Conservation (phyloP, 2,888 invertebrate genomes). For the Uloborus plumipes region DNA sequence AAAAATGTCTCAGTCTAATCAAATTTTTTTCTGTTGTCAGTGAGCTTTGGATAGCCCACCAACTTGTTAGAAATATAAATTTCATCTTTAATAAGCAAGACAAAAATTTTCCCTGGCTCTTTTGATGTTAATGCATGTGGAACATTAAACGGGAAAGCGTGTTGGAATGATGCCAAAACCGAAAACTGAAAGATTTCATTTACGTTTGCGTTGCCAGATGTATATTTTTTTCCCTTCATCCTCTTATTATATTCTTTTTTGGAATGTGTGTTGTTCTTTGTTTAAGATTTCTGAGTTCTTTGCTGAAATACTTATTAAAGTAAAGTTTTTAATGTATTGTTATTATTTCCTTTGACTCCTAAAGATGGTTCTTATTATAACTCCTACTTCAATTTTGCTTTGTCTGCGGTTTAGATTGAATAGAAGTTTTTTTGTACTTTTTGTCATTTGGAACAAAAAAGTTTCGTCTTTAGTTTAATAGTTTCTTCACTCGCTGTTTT, state of each 20-base stretch:
- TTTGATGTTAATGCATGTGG: constrained; percentile 36
- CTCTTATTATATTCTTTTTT: constrained; percentile 10
- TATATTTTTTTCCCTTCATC: not conserved
- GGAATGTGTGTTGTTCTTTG: constrained; percentile 16
- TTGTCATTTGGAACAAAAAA: too few relatives aligned
- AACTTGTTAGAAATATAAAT: constrained; percentile 35
- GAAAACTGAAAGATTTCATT: constrained; percentile 3
- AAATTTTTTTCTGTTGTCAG: not conserved
- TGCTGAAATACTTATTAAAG: constrained; percentile 40
- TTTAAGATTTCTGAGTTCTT: constrained; percentile 24
- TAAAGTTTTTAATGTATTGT: constrained; percentile 15
- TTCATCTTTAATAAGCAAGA: constrained; percentile 35
- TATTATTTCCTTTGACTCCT: constrained; percentile 8
- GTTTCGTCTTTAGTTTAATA: not conserved
- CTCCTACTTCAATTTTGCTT: too few relatives aligned
- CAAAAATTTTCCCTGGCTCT: constrained; percentile 7
- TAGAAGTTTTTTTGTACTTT: too few relatives aligned
- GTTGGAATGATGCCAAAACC: constrained; percentile 23
- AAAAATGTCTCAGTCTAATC: too few relatives aligned
- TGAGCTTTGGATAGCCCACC: constrained; percentile 30
- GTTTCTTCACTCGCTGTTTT: not conserved
- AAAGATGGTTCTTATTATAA: not conserved
- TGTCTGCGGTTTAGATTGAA: too few relatives aligned
- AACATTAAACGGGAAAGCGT: constrained; percentile 10
- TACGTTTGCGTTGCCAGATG: constrained; percentile 4